Base-by-base conservation (phyloP, 2,113 vertebrate species). In the Otolemur garnettii region DNA sequence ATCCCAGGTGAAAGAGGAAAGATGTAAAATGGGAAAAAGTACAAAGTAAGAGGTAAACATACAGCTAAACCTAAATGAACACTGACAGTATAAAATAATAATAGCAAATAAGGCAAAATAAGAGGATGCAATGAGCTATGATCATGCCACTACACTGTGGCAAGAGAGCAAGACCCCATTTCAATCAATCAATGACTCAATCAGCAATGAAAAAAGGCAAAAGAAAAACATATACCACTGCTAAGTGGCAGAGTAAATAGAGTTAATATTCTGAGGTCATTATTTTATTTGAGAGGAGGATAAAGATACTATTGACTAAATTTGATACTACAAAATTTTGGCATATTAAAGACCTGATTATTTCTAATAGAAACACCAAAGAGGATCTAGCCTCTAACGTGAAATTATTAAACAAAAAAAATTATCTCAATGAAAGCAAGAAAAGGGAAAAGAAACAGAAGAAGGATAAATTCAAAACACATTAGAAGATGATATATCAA, bases 341-440 rank as follows among this genome's bases (percentile, higher is more conserved):
- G 33, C 42, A 35, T 11, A 72, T 57, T 91, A 57, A 93, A 83
- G 38, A 93, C n/a, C 28, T 45, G n/a, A 19, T 13, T 38, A 35
- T 24, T 88, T 75, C 33, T 85, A 26, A 82, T 53, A 87, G 42
- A 93, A 93, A 83, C 8, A 93, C 4, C 28, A 86, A 75, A 71
- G 0, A 93, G 11, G 55, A 14, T 26, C 77, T 87, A 93, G 38
- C 7, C 78, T 62, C n/a, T 62, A 38, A 82, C 1, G 60, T 6
- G 21, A 86, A 74, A 77, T 42, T 13, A 81, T 75, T 62, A 14
- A 11, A 50, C 11, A 57, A 74, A 71, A 60, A 81, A 75, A 21
- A 64, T 12, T n/a, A 93, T 42, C 42, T 59, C 71, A 96, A 92
- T 79, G 50, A 92, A 88, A 53, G 11, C 10, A 92, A 79, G 71